Conservation (phyloP, 2,113 vertebrate species). For the Copsychus sechellarum region DNA sequence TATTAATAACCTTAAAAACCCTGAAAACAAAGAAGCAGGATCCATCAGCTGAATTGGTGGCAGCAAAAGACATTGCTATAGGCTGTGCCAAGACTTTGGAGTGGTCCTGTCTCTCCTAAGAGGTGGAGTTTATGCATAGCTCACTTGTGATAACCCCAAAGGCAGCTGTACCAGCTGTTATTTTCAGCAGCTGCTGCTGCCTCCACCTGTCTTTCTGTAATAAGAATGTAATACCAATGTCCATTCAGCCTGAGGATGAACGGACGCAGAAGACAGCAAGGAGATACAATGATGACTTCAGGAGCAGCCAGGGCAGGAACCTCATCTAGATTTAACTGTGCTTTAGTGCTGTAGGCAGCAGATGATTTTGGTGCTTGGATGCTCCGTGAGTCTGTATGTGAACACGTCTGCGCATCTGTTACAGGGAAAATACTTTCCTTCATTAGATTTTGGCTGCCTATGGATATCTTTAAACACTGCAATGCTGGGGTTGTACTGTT, state of each 20-base stretch:
- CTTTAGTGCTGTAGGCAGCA: neutral
- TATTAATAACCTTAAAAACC: neutral
- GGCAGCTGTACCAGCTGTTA: neutral
- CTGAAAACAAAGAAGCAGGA: neutral
- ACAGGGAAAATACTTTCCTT: neutral
- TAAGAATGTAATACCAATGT: neutral
- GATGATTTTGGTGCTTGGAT: neutral
- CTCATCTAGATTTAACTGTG: neutral
- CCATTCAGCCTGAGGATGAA: neutral
- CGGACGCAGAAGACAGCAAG: neutral
- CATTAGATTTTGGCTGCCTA: neutral
- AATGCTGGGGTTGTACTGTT: neutral
- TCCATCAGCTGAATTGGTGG: neutral
- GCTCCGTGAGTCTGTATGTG: rapidly evolving
- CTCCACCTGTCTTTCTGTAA: neutral
- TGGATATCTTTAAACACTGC: neutral
- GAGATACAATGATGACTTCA: neutral
- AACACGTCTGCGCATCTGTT: neutral
- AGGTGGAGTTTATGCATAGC: neutral
- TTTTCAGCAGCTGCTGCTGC: neutral
- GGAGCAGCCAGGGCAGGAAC: neutral
- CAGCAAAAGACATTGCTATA: neutral
- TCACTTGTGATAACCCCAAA: neutral
- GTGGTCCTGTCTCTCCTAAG: neutral
- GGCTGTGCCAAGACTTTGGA: neutral